A percentile compares a stretch with the other conserved stretches of the same genome.
Evolutionary conservation across 2,797 vertebrate species (phyloP).

Genomic region (Prionace glauca): DNA sequence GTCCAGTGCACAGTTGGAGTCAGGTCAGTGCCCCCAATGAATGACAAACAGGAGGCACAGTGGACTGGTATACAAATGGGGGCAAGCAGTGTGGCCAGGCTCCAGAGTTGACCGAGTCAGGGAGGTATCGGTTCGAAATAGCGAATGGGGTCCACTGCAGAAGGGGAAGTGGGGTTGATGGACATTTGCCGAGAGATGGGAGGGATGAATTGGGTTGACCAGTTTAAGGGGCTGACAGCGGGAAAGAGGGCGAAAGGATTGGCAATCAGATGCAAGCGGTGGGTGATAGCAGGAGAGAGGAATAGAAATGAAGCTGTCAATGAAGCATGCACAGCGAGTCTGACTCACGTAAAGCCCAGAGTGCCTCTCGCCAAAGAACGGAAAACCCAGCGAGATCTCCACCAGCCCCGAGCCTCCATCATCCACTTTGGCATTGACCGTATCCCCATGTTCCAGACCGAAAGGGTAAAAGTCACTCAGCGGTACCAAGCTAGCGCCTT

Average conservation of each 20-base stretch:
- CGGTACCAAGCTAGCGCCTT: slow-evolving; percentile 65
- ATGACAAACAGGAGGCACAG: background rate
- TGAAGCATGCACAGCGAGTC: background rate
- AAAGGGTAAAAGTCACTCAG: slow-evolving; percentile 88
- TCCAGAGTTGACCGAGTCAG: background rate
- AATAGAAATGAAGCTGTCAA: background rate
- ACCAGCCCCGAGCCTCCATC: slow-evolving; percentile 88
- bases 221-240: too few species aligned
- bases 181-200: background rate
- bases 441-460: slow-evolving; percentile 70
- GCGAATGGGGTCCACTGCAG: background rate
- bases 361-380: slow-evolving; percentile 88
- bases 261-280: background rate
- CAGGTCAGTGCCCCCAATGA: background rate
- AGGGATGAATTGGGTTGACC: background rate
- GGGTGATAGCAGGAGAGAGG: background rate
- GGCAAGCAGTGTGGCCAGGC: background rate
- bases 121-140: background rate
- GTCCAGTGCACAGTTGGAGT: background rate
- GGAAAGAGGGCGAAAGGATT: background rate
- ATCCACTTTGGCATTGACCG: slow-evolving; percentile 78
- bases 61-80: background rate
- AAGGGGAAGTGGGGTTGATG: background rate
- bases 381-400: slow-evolving; percentile 77
- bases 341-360: slow-evolving; percentile 89